phyloP scores from a whole-genome alignment of 2,797 vertebrate genomes.

The Euthynnus affinis region DNA sequence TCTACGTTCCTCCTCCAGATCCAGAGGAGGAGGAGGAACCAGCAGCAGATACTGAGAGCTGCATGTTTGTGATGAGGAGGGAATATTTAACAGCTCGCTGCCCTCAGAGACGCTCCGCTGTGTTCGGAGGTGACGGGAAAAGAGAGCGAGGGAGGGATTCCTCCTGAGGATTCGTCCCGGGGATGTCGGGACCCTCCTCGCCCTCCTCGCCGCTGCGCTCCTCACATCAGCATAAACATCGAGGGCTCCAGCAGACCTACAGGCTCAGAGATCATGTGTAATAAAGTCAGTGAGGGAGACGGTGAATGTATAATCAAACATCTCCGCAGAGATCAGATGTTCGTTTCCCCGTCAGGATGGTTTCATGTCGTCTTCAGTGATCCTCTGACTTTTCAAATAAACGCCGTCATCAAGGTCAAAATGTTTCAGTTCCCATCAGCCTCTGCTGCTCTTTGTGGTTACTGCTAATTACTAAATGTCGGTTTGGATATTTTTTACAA shows the following conservation, averaged over 20 bases:
- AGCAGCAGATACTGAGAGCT: constrained; percentile 13
- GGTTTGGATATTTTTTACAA: too few species aligned
- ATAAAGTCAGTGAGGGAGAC: not conserved
- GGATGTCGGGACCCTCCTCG: not conserved
- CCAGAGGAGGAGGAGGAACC: constrained; percentile 16
- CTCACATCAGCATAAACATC: not conserved
- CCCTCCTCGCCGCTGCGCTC: not conserved
- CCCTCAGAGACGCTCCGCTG: not conserved
- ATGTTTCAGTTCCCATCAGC: too few species aligned
- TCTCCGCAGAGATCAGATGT: not conserved
- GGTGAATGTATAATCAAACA: constrained; percentile 37
- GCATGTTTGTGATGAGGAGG: constrained; percentile 19
- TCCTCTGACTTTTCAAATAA: too few species aligned
- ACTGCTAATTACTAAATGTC: too few species aligned
- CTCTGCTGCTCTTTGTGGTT: too few species aligned
- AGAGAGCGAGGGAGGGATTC: constrained; percentile 8
- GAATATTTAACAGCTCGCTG: constrained; percentile 16
- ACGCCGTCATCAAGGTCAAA: too few species aligned
- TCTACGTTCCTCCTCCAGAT: not conserved
- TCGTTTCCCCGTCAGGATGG: too few species aligned
- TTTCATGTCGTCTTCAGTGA: too few species aligned
- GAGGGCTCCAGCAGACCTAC: not conserved
- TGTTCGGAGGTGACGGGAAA: not conserved
- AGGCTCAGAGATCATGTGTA: not conserved
- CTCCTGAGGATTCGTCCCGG: not conserved